Evolutionary conservation across 2,797 vertebrate species (phyloP), one percentile per base, ranked within the genome.

Genomic region (Apodemus agrarius): DNA sequence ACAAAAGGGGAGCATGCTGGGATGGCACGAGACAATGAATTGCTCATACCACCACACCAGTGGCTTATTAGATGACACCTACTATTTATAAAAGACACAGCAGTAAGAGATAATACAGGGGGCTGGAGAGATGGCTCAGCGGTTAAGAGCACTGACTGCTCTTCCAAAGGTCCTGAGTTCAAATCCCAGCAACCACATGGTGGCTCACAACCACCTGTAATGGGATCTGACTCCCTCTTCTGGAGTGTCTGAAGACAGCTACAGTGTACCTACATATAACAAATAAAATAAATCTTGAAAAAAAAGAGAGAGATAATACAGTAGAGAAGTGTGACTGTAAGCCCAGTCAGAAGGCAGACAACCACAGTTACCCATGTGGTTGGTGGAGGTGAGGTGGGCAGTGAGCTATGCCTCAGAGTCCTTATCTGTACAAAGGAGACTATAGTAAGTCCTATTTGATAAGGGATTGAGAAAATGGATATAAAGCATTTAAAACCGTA

Each of bases 41-140:
- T 72, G 24, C 6, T 92, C 65, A 81, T 17, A 76, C 43, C 40
- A 72, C 65, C 76, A 83, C 24, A 74, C 22, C 57, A 87, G 78
- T 24, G 46, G 49, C 67, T 89, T 76, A 81, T 67, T 0, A 91
- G 72, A 74, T 13, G 69, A 72, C 46, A 22, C 13, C 61, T 79
- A 72, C 83, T 90, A 86, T 5, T 95, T 75, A 81, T 40, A 93
- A 90, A 69, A 85, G 22, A 90, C 96, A 88, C 3, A 80, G 22
- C 63, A 75, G 21, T 69, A 67, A 54, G 72, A 92, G 69, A 40
- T 40, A 80, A 76, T 29, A 79, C 7, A 95, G n/a, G 46, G 46
- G 46, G 46, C 4, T n/a, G n/a, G n/a, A n/a, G n/a, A n/a, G n/a
- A n/a, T n/a, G n/a, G n/a, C n/a, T n/a, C n/a, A n/a, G n/a, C 7